Evolutionary conservation across 2,113 vertebrate genomes (phyloP), one percentile per base, ranked within the genome.

Genomic region (Polyodon spathula): DNA sequence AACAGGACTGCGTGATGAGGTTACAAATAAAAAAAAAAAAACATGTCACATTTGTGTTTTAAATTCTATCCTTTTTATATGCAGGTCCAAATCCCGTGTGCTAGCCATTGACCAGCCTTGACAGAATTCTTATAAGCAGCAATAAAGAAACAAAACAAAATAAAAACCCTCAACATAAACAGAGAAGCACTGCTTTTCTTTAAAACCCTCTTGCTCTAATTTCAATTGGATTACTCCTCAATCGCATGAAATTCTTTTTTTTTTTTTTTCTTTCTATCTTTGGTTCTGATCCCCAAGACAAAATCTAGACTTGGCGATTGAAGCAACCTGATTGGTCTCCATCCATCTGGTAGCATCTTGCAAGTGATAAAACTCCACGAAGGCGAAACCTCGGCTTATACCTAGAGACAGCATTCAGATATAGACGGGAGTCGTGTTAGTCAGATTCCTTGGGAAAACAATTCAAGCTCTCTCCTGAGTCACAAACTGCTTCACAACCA

Each of bases 331-430:
- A 97, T 98, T 98, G 95, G 96, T 97, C 97, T 99, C 96, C 96
- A 99, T 99, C 96, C 96, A 99, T 96, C 95, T 94, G 91, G 96
- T 97, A 97, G 96, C 93, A 97, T 97, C 96, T 97, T 99, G 96
- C 95, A 99, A 99, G 96, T 97, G 96, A 98, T 97, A 97, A 99
- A 99, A 99, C 95, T 99, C 96, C 96, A 98, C 93, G 95, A 99
- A 99, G 96, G 96, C 95, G 95, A 99, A 99, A 97, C 96, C 95
- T 93, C 96, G 95, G 96, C 96, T 99, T 97, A 97, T 94, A 99
- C 96, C 96, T 99, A 99, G 96, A 98, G 95, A 97, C 95, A 97
- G 96, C 96, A 99, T 99, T 99, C 96, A 99, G 93, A 99, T 99
- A 99, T 99, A 99, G 94, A 99, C 95, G 96, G 95, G 94, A 98